These are phyloP conservation scores for Silurus lanzhouensis DNA, from an alignment of 2,797 vertebrate species.

Conservation along the genomic window DNA sequence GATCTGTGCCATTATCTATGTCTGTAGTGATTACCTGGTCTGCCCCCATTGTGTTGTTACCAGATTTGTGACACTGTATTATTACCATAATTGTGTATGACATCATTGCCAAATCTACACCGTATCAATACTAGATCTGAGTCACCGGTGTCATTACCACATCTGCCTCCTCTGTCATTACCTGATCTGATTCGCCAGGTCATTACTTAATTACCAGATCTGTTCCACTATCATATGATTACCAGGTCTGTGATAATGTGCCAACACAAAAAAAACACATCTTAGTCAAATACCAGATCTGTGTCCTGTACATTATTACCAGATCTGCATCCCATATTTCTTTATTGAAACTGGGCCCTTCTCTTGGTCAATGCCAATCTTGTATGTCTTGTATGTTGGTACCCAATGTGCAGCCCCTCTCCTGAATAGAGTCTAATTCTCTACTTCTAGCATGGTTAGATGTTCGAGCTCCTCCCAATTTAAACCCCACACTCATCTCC, in stretches of 20 bases:
- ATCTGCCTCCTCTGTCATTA: background rate
- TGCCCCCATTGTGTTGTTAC: background rate
- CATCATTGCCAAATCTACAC: background rate
- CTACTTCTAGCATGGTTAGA: background rate
- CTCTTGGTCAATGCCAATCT: background rate
- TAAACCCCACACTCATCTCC: background rate
- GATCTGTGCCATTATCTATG: no score
- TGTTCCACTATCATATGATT: background rate
- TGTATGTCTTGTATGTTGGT: no score
- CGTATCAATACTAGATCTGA: background rate
- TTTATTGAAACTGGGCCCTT: no score
- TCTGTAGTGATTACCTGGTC: background rate
- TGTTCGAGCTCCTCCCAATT: no score
- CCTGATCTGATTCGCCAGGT: background rate
- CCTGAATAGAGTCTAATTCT: background rate
- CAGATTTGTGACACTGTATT: no score
- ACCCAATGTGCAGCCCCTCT: background rate
- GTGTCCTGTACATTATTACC: background rate
- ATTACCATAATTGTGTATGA: background rate
- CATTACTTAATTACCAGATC: background rate
- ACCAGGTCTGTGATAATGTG: background rate
- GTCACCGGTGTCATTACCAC: background rate
- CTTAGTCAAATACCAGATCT: background rate
- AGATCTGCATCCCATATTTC: no score
- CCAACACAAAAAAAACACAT: no score